A percentile compares a stretch with the other conserved stretches of the same genome.
Evolutionary conservation across 2,797 vertebrate species (phyloP).

Genomic region (Falco berigora): DNA sequence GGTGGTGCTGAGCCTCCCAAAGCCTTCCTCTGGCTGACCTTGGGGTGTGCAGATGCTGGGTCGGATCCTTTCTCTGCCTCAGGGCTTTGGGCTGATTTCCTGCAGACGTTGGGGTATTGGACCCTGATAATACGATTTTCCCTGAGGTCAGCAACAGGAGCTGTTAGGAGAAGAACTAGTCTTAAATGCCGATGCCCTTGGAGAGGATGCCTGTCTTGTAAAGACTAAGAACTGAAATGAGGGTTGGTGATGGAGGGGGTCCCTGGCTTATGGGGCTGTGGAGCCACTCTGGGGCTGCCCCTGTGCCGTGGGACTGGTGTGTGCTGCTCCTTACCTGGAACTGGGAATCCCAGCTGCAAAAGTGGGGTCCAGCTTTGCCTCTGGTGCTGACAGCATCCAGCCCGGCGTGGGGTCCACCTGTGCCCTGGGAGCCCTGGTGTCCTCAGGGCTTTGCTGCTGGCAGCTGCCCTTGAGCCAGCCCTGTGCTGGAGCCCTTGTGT

Average conservation of each 20-base stretch:
- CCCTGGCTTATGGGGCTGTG: rapidly evolving
- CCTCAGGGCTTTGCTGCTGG: not conserved
- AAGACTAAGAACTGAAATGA: not conserved
- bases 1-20: not conserved
- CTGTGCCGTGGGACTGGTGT: rapidly evolving
- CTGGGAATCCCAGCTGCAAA: not conserved
- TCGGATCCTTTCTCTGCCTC: not conserved
- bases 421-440: not conserved
- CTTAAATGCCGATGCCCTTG: not conserved
- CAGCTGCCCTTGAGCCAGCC: not conserved
- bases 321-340: not conserved
- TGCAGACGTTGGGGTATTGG: not conserved
- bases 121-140: rapidly evolving
- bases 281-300: not conserved
- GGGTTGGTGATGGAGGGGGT: not conserved
- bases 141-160: not conserved
- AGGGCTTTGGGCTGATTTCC: not conserved
- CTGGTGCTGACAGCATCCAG: not conserved
- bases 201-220: rapidly evolving
- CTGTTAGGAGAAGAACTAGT: not conserved
- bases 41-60: not conserved
- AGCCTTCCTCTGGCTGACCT: not conserved
- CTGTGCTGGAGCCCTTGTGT: not conserved
- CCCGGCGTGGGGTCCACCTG: rapidly evolving
- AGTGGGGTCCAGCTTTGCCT: not conserved